phyloP scores from a whole-genome alignment of 1,140 invertebrate species.

The Drosophila asahinai region DNA sequence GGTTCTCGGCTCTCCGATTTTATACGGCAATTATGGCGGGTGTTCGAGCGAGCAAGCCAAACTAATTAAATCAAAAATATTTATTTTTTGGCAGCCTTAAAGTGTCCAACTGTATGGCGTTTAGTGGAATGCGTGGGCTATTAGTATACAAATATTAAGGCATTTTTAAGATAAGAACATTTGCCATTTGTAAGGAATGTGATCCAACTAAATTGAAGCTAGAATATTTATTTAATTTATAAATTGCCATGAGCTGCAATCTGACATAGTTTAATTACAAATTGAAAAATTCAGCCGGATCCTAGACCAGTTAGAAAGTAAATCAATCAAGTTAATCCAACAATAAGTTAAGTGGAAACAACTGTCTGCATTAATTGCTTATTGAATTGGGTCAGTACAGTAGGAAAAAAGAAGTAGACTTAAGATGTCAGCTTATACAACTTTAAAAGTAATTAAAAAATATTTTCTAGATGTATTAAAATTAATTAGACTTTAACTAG shows the following conservation, averaged over 20 bases:
- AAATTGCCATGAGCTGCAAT: background rate
- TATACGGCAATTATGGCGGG: conserved; percentile 53
- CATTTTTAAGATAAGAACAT: background rate
- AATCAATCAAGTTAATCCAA: conserved; percentile 5
- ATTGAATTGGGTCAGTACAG: background rate
- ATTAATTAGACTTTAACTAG: no score
- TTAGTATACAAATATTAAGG: background rate
- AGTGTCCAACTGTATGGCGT: background rate
- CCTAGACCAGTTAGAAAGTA: conserved; percentile 24
- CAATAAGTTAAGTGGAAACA: conserved; percentile 8
- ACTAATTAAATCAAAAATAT: conserved; percentile 27
- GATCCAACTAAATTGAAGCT: no score
- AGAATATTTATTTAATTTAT: no score
- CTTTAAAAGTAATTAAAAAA: no score
- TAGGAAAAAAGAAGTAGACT: background rate
- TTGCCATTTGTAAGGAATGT: background rate
- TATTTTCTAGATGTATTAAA: background rate
- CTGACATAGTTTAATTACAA: background rate
- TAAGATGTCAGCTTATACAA: background rate
- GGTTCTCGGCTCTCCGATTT: conserved; percentile 8
- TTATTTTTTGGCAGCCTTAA: background rate
- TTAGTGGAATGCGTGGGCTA: background rate
- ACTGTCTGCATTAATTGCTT: conserved; percentile 7
- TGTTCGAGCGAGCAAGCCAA: conserved; percentile 9
- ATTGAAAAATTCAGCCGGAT: background rate